phyloP scores from a whole-genome alignment of 1,140 invertebrate genomes.

The Amyelois transitella region DNA sequence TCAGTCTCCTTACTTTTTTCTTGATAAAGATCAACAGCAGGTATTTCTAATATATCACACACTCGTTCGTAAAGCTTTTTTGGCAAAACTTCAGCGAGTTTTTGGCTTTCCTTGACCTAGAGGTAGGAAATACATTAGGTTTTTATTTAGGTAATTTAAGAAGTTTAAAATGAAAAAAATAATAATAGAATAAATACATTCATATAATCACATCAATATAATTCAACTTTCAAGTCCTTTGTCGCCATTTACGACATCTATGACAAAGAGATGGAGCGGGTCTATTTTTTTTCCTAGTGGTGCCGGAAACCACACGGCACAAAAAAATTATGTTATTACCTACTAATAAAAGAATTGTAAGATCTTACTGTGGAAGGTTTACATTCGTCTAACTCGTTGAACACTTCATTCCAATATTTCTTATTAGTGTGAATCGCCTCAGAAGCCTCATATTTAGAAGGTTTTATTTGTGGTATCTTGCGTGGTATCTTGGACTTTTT shows the following conservation, averaged over 20 bases:
- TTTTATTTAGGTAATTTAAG: too few relatives aligned
- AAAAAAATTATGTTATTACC: background rate
- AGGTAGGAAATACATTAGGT: background rate
- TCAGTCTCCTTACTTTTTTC: conserved; percentile 5
- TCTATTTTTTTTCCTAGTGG: too few relatives aligned
- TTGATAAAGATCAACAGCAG: conserved; percentile 23
- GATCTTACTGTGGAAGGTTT: background rate
- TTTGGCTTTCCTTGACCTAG: conserved; percentile 37
- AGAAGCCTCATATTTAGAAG: conserved; percentile 43
- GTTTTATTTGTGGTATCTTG: conserved; percentile 39
- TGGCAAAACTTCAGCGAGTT: conserved; percentile 49
- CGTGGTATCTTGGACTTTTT: conserved; percentile 25
- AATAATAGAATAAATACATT: too few relatives aligned
- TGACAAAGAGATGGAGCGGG: too few relatives aligned
- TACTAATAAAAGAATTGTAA: background rate
- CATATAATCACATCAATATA: too few relatives aligned
- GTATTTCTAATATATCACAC: conserved; percentile 41
- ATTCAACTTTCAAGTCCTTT: too few relatives aligned
- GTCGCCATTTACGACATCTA: too few relatives aligned
- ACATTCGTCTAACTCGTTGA: conserved; percentile 30
- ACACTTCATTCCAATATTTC: conserved; percentile 49
- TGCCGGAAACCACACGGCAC: too few relatives aligned
- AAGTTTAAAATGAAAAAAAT: too few relatives aligned
- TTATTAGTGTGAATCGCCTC: conserved; percentile 43
- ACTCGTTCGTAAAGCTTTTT: conserved; percentile 50